These are phyloP conservation scores for Phaethornis superciliosus DNA, from an alignment of 2,113 vertebrate species.

Conservation along the genomic window DNA sequence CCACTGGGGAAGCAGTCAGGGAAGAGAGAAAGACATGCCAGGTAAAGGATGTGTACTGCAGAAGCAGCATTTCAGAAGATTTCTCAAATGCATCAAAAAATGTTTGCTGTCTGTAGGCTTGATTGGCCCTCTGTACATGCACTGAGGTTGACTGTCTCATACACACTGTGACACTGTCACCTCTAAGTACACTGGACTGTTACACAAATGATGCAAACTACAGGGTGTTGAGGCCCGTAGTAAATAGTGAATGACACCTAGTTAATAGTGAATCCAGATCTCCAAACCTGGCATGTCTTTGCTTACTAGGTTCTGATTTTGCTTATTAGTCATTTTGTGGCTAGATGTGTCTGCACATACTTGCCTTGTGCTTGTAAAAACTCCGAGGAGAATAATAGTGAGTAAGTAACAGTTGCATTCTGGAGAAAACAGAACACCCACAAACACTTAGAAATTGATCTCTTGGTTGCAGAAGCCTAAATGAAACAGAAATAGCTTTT, in stretches of 20 bases:
- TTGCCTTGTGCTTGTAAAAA: not conserved
- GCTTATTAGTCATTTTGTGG: not conserved
- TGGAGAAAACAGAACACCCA: not conserved
- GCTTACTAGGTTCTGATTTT: not conserved
- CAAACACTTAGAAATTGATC: not conserved
- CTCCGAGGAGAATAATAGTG: not conserved
- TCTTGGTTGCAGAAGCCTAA: not conserved
- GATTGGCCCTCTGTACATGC: not conserved
- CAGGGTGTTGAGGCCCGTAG: not conserved
- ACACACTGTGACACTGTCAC: too few species aligned
- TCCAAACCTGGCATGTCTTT: not conserved
- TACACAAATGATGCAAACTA: not conserved
- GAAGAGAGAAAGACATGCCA: not conserved
- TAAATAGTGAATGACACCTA: too few species aligned
- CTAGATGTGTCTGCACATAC: not conserved
- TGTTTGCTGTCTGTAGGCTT: not conserved
- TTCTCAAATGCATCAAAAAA: not conserved
- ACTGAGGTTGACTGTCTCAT: not conserved
- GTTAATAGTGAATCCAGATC: not conserved
- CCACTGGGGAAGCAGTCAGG: fast-evolving
- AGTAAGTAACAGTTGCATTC: not conserved
- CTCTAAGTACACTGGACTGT: not conserved
- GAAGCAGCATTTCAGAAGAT: not conserved
- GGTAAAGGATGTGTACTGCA: not conserved
- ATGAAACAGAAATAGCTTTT: slow-evolving; percentile 55